These are phyloP conservation scores for Coenonympha arcania DNA, from an alignment of 2,888 invertebrate genomes.

Conservation along the genomic window DNA sequence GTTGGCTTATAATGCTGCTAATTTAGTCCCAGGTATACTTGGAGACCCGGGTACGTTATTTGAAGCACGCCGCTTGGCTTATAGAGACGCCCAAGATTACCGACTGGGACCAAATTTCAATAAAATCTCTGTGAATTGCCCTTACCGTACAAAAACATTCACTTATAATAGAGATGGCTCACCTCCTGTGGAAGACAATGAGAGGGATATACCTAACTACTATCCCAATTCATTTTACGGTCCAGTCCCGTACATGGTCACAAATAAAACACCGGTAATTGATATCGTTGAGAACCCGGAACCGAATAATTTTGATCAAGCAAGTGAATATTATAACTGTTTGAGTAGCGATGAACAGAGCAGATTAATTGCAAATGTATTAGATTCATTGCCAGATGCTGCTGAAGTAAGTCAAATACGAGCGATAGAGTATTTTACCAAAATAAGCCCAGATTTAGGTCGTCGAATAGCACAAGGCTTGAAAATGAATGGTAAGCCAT, in stretches of 20 bases:
- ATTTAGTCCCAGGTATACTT: conserved; percentile 91
- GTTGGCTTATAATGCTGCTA: conserved; percentile 87
- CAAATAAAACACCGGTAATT: neutral
- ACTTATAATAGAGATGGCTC: conserved; percentile 91
- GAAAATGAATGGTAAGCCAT: too few species aligned
- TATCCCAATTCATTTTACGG: conserved; percentile 93
- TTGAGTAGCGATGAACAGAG: neutral
- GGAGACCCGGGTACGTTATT: conserved; percentile 93
- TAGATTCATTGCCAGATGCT: neutral
- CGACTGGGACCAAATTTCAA: conserved; percentile 91
- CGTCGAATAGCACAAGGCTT: neutral
- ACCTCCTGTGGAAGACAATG: conserved; percentile 81
- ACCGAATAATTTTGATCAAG: neutral
- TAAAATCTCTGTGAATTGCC: conserved; percentile 94
- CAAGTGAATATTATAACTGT: neutral
- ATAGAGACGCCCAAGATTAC: conserved; percentile 87
- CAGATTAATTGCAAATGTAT: neutral
- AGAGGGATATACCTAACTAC: conserved; percentile 90
- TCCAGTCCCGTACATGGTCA: conserved; percentile 75
- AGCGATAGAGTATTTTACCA: neutral
- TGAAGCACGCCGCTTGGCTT: conserved; percentile 85
- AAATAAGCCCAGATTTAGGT: neutral
- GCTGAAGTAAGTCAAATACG: neutral
- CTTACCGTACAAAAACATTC: conserved; percentile 76
- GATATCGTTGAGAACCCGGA: neutral